Evolutionary conservation across 2,888 invertebrate species (phyloP).

Genomic region (Heliconius ethilla): DNA sequence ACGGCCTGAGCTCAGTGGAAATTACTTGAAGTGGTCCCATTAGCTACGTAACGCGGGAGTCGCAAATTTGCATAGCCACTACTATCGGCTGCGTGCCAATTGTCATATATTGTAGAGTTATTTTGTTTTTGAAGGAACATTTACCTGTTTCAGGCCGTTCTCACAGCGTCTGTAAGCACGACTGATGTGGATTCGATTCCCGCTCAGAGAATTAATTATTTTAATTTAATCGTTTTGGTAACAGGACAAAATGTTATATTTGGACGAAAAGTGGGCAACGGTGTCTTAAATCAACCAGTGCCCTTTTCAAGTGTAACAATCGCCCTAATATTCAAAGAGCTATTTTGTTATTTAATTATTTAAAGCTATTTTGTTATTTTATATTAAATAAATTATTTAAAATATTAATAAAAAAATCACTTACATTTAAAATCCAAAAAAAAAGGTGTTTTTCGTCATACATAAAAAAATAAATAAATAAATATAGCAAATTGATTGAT

Average conservation of each 20-base stretch:
- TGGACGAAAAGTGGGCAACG: no score
- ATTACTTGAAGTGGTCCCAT: conserved; percentile 70
- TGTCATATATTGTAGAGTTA: conserved; percentile 1
- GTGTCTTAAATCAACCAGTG: no score
- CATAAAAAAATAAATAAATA: no score
- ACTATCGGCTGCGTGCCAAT: background rate
- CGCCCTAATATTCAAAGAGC: no score
- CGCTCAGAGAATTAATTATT: background rate
- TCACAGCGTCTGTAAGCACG: background rate
- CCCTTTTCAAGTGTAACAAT: no score
- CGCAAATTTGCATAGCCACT: conserved; percentile 40
- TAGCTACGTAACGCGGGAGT: conserved; percentile 51
- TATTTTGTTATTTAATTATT: no score
- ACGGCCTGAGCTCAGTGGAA: conserved; percentile 67
- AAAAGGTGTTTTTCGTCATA: no score
- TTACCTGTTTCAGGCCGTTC: background rate
- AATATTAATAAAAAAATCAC: no score
- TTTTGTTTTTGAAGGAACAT: background rate
- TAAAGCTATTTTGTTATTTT: no score
- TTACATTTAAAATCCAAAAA: no score
- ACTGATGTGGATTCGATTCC: no score
- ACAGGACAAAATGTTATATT: background rate
- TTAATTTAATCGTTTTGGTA: background rate
- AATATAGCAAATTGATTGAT: background rate
- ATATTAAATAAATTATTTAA: no score